Evolutionary conservation across 2,797 vertebrate species (phyloP), one percentile per base, ranked within the genome.

Genomic region (Luscinia luscinia): DNA sequence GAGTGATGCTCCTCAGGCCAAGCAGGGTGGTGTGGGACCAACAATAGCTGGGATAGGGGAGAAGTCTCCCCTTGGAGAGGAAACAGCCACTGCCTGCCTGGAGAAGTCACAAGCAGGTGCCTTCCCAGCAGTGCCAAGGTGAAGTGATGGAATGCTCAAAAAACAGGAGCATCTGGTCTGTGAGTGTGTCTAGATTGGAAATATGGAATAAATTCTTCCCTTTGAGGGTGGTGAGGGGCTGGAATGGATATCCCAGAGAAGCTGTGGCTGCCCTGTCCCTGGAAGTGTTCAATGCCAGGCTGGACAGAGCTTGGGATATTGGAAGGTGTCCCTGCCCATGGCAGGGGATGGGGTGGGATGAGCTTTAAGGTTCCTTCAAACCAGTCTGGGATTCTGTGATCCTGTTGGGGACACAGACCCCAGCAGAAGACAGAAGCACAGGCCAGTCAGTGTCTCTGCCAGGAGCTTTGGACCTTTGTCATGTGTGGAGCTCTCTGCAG

Each of bases 1-100:
- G 48, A 32, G 4, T 0, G 2, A 2, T 45, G 73, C 20, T 82
- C 14, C 26, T 54, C 0, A 1, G 63, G 49, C 63, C 3, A 2
- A 55, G 54, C 18, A 12, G 16, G 62, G 24, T 27, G 66, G 41
- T 14, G 26, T 8, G 38, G 55, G 49, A 38, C 20, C 38, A 16
- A 34, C 43, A 8, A 4, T 26, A 21, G 55, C 46, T 59, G 72
- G n/a, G 55, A 52, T 38, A 54, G 52, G 28, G 24, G 54, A 76
- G 54, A 24, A 45, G 10, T n/a, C n/a, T 51, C 46, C 62, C 28
- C 55, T 68, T 61, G 55, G 63, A 46, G 83, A 68, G 27, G n/a
- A 15, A 59, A 2, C 8, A 6, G 62, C 38, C 38, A 51, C 15
- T 36, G 52, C 49, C 81, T 66, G 27, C 32, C 43, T 36, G 52